Percentiles rank a stretch among this genome's conserved stretches.
These are phyloP conservation scores for Drosophila micromelanica DNA, from an alignment of 1,140 invertebrate genomes.

Conservation along the genomic window DNA sequence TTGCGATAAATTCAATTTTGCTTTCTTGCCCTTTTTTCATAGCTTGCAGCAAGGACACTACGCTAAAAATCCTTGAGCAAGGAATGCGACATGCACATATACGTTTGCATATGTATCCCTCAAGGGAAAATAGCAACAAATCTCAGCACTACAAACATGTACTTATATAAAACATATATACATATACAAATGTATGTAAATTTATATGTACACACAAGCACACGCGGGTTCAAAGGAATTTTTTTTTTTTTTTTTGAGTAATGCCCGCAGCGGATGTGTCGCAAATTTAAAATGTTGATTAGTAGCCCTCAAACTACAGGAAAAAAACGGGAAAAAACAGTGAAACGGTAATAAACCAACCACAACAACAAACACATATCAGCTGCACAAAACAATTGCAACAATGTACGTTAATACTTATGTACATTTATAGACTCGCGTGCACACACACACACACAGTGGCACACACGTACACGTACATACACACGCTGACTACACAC, in stretches of 20 bases:
- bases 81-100: not conserved
- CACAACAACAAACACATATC: constrained; percentile 26
- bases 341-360: constrained; percentile 41
- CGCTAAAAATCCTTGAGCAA: constrained; percentile 49
- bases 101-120: not conserved
- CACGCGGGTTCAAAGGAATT: constrained; percentile 25
- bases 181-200: constrained; percentile 1
- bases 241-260: constrained; percentile 31
- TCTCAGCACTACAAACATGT: too few species aligned
- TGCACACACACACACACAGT: constrained; percentile 19
- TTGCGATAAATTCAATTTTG: constrained; percentile 28
- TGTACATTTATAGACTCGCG: constrained; percentile 24
- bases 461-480: constrained; percentile 22
- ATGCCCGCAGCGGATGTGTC: constrained; percentile 58
- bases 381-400: constrained; percentile 54
- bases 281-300: constrained; percentile 56
- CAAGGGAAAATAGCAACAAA: too few species aligned
- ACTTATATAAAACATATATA: constrained; percentile 2
- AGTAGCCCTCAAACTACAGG: constrained; percentile 31
- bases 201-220: not conserved
- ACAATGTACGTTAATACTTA: constrained; percentile 19
- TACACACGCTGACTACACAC: constrained; percentile 53
- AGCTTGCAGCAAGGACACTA: constrained; percentile 44
- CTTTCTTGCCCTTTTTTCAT: constrained; percentile 25
- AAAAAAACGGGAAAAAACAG: constrained; percentile 8